Conservation (phyloP, 1,140 invertebrate genomes). For the Venturia canescens region DNA sequence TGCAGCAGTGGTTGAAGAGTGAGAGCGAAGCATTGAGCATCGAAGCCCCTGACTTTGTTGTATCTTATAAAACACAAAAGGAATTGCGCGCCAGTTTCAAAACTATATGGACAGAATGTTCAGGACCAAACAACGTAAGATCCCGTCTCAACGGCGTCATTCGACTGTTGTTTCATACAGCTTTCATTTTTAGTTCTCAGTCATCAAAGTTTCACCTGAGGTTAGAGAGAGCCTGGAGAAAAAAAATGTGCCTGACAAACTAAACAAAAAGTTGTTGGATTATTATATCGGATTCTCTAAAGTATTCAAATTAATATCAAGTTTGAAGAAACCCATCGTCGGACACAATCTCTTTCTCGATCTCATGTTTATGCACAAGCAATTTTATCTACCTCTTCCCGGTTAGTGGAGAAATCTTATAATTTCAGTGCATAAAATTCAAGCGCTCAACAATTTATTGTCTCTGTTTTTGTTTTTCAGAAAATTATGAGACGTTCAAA, state of each 20-base stretch:
- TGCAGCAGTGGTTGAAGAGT: constrained; percentile 74
- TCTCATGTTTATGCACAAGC: constrained; percentile 83
- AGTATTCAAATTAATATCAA: constrained; percentile 80
- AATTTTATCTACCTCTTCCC: constrained; percentile 84
- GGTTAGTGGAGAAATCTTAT: constrained; percentile 64
- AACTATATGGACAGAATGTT: constrained; percentile 71
- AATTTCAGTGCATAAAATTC: constrained; percentile 26
- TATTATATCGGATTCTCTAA: constrained; percentile 82
- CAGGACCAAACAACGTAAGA: constrained; percentile 50
- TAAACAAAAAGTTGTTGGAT: constrained; percentile 74
- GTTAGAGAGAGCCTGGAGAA: constrained; percentile 64
- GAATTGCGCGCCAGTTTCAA: constrained; percentile 78
- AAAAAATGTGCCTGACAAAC: constrained; percentile 61
- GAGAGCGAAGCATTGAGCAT: constrained; percentile 51
- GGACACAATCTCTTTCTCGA: constrained; percentile 87
- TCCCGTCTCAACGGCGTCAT: background rate
- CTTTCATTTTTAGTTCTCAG: constrained; percentile 59
- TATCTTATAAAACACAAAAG: constrained; percentile 76
- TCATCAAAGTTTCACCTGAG: constrained; percentile 67
- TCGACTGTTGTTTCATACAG: no score
- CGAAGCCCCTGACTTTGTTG: constrained; percentile 47
- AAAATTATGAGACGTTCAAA: constrained; percentile 83
- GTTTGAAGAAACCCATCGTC: constrained; percentile 83
- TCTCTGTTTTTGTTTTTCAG: constrained; percentile 62
- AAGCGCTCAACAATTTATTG: background rate